A percentile compares a stretch with the other conserved stretches of the same genome.
Conservation (phyloP, 2,888 invertebrate species). For the Conistra vaccinii region DNA sequence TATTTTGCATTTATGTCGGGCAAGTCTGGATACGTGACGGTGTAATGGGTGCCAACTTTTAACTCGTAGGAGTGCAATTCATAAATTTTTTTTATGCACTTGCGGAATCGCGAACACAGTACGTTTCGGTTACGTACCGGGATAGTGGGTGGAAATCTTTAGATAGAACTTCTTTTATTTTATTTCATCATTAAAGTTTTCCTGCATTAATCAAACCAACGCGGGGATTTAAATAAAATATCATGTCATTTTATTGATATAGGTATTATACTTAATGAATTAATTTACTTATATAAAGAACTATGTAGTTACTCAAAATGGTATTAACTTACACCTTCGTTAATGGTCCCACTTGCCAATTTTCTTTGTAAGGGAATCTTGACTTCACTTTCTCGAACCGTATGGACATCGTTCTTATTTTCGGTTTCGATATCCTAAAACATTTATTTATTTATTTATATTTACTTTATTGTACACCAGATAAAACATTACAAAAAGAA, state of each 20-base stretch:
- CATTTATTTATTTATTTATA: too few species aligned
- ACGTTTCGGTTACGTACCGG: neutral
- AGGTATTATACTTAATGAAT: too few species aligned
- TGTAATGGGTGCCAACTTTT: neutral
- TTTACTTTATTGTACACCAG: too few species aligned
- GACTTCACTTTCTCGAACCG: neutral
- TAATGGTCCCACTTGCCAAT: conserved; percentile 1
- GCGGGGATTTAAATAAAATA: neutral
- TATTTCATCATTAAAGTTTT: neutral
- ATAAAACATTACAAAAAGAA: too few species aligned
- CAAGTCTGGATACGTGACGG: neutral
- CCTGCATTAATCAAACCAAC: neutral
- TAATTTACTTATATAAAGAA: neutral
- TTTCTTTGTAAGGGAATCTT: conserved; percentile 24
- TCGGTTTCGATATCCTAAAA: conserved; percentile 39
- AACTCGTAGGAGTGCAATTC: neutral
- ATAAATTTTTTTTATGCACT: too few species aligned
- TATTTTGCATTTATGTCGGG: neutral
- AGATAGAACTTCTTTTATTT: neutral
- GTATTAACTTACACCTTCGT: conserved; percentile 33
- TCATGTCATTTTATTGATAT: neutral
- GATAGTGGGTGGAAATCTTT: neutral
- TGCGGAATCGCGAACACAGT: too few species aligned
- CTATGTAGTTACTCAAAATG: neutral
- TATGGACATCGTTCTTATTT: neutral